A percentile compares a stretch with the other conserved stretches of the same genome.
Conservation (phyloP, 2,888 invertebrate genomes). For the Nephrocerus scutellatus region DNA sequence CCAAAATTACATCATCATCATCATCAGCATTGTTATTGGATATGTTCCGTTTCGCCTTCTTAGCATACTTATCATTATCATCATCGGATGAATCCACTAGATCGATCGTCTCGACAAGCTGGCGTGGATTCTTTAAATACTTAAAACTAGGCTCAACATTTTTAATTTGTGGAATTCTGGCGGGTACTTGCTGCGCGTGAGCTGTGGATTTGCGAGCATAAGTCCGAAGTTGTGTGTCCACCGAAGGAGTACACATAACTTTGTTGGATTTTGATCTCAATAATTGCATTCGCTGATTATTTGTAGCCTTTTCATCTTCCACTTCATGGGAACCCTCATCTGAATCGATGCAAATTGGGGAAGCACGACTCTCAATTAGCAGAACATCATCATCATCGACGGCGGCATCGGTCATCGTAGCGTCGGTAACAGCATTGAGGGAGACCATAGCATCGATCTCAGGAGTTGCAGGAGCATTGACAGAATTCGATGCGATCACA, state of each 20-base stretch:
- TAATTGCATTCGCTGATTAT: constrained; percentile 7
- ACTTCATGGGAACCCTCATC: constrained; percentile 26
- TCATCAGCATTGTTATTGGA: background rate
- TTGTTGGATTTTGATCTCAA: constrained; percentile 15
- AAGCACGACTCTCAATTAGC: constrained; percentile 28
- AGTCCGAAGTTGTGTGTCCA: constrained; percentile 17
- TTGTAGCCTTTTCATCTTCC: constrained; percentile 3
- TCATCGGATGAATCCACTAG: constrained; percentile 28
- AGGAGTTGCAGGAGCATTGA: background rate
- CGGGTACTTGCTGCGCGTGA: constrained; percentile 1
- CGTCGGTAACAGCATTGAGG: background rate
- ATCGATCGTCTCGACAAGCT: constrained; percentile 21
- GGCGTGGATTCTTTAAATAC: constrained; percentile 11
- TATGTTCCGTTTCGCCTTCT: background rate
- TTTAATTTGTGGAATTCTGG: constrained; percentile 10
- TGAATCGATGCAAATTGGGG: constrained; percentile 31
- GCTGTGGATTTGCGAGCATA: constrained; percentile 11
- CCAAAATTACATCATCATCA: background rate
- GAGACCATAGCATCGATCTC: background rate
- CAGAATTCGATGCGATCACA: background rate
- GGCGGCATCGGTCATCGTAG: constrained; percentile 9
- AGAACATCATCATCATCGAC: constrained; percentile 30
- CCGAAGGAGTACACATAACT: constrained; percentile 21
- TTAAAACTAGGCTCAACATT: constrained; percentile 14
- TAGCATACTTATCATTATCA: constrained; percentile 7